A percentile compares a stretch with the other conserved stretches of the same genome.
phyloP scores from a whole-genome alignment of 2,888 invertebrate genomes.

The Oligia latruncula region DNA sequence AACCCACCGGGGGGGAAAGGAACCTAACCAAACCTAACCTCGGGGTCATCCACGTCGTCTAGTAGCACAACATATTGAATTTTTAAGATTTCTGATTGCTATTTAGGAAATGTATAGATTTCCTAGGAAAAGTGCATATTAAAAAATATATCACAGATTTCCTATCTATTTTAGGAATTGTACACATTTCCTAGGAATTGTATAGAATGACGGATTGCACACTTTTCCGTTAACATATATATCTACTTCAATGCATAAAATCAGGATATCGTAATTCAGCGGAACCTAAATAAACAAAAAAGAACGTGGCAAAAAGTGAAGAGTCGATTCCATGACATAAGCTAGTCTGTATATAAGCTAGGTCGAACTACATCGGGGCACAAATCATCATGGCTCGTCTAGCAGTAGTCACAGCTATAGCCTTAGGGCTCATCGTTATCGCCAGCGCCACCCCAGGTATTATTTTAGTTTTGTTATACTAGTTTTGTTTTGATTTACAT shows the following conservation, averaged over 20 bases:
- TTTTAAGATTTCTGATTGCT: too few species aligned
- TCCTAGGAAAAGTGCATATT: too few species aligned
- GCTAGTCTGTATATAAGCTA: slow-evolving; percentile 77
- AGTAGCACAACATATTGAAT: too few species aligned
- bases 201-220: too few species aligned
- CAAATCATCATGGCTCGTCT: slow-evolving; percentile 79
- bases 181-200: too few species aligned
- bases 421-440: slow-evolving; percentile 80
- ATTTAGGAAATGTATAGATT: too few species aligned
- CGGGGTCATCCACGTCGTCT: too few species aligned
- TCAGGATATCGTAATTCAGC: slow-evolving; percentile 35
- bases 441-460: slow-evolving; percentile 82
- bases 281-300: slow-evolving; percentile 73
- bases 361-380: slow-evolving; percentile 68
- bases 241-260: slow-evolving; percentile 19
- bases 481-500: background rate
- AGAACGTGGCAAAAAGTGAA: slow-evolving; percentile 75
- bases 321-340: slow-evolving; percentile 79
- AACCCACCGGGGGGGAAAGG: too few species aligned
- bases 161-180: too few species aligned
- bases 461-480: slow-evolving; percentile 26
- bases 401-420: slow-evolving; percentile 75
- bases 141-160: too few species aligned
- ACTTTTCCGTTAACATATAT: too few species aligned
- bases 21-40: too few species aligned